A percentile compares a stretch with the other conserved stretches of the same genome.
Conservation (phyloP, 2,888 invertebrate genomes). For the Pseudoips prasinana region DNA sequence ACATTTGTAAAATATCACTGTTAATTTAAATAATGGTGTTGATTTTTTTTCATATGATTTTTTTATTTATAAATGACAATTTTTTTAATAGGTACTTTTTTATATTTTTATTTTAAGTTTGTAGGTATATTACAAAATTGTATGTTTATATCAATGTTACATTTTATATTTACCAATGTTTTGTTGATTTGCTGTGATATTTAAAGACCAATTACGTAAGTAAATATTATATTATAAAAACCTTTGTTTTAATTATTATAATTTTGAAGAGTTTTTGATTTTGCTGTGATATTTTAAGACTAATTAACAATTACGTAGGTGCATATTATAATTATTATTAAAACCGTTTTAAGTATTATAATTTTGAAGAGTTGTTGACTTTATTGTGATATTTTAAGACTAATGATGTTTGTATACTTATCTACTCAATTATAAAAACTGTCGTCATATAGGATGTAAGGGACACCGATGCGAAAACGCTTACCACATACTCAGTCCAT, state of each 20-base stretch:
- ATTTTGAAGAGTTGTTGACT: conserved; percentile 12
- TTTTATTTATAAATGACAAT: conserved; percentile 11
- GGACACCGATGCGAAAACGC: conserved; percentile 13
- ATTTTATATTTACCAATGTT: conserved; percentile 9
- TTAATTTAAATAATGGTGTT: conserved; percentile 12
- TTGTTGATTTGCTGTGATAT: conserved; percentile 11
- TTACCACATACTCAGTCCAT: conserved; percentile 12
- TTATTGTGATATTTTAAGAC: conserved; percentile 12
- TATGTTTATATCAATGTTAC: conserved; percentile 11
- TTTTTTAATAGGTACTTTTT: conserved; percentile 8
- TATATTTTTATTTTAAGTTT: conserved; percentile 9
- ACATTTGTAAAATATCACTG: conserved; percentile 8
- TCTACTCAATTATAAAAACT: conserved; percentile 13
- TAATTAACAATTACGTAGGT: conserved; percentile 12
- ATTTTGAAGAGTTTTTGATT: conserved; percentile 10
- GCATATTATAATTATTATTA: conserved; percentile 10
- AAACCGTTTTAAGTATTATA: conserved; percentile 9
- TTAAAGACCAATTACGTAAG: conserved; percentile 9
- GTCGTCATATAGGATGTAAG: conserved; percentile 8
- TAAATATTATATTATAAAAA: conserved; percentile 9
- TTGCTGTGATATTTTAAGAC: conserved; percentile 14
- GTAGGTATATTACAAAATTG: conserved; percentile 10
- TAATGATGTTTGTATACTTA: conserved; percentile 11
- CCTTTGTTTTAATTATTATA: conserved; percentile 10
- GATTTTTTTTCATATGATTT: conserved; percentile 10